Base-by-base conservation (phyloP, 2,888 invertebrate genomes). In the Lithophane semibrunnea region DNA sequence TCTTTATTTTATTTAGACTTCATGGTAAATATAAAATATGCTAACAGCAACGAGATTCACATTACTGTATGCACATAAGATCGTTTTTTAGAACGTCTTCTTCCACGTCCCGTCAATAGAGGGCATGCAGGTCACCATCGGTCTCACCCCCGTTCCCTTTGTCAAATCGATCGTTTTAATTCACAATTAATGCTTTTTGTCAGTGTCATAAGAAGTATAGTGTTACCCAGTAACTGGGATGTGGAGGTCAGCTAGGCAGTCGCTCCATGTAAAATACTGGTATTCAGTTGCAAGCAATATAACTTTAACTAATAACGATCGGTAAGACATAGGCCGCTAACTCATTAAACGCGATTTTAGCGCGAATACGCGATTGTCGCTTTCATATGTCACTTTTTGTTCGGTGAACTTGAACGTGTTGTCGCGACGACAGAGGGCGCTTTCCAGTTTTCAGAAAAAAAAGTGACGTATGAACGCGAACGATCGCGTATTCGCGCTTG, bases 11-110 rank as follows among this genome's bases (percentile, higher is more conserved):
- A 7, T 44, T n/a, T 64, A 7, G 58, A 67, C 16, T 52, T 42
- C 8, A 12, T 21, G 21, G 1, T 42, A 10, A 63, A 49, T 37
- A 71, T 54, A 42, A 67, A 79, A 79, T 69, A 49, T 18, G 42
- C 58, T 64, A 69, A 54, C 68, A 69, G 13, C 0, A 73, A 60
- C 64, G 47, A 80, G 16, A 65, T 16, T 42, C 10, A 3, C 42
- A 54, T 7, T 16, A 54, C 9, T 21, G 54, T 2, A 18, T 18
- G 63, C 61, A 29, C 29, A 67, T 16, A n/a, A 16, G 10, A 42
- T n/a, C 1, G 18, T 52, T 18, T 18, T 65, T 49, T 37, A 18
- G 12, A 71, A n/a, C 7, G 37, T 16, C 42, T n/a, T 64, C n/a
- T n/a, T 42, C 16, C 9, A 10, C 21, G 24, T 24, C 2, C 9